Evolutionary conservation across 1,140 invertebrate species (phyloP).

Genomic region (Drosophila santomea): DNA sequence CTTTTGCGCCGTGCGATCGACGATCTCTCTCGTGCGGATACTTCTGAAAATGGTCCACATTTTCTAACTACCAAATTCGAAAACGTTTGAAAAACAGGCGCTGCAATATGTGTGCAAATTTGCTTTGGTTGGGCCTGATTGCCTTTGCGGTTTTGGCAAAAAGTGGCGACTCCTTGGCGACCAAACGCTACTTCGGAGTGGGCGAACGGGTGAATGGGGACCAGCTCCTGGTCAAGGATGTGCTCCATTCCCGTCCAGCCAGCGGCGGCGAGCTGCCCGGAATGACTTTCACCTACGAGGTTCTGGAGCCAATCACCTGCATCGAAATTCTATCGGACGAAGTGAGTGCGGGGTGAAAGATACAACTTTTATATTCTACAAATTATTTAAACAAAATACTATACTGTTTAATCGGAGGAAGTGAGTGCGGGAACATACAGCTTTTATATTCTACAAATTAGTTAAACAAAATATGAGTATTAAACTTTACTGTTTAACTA

Average conservation of each 20-base stretch:
- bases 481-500: too few relatives aligned
- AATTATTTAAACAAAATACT: too few relatives aligned
- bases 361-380: too few relatives aligned
- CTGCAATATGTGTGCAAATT: slow-evolving; percentile 45
- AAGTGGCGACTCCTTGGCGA: slow-evolving; percentile 18
- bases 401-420: slow-evolving; percentile 49
- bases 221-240: slow-evolving; percentile 73
- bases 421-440: slow-evolving; percentile 45
- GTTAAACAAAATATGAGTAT: too few relatives aligned
- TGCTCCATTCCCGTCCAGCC: slow-evolving; percentile 57
- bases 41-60: slow-evolving; percentile 37
- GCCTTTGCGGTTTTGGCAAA: slow-evolving; percentile 23
- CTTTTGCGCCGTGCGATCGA: slow-evolving; percentile 64
- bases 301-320: slow-evolving; percentile 71
- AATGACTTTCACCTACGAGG: slow-evolving; percentile 67
- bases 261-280: slow-evolving; percentile 42
- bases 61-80: slow-evolving; percentile 10
- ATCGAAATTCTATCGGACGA: slow-evolving; percentile 71
- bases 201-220: slow-evolving; percentile 59
- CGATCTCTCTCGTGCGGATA: slow-evolving; percentile 18
- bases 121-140: slow-evolving; percentile 27
- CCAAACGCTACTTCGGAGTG: slow-evolving; percentile 55
- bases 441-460: too few relatives aligned
- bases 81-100: background rate
- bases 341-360: slow-evolving; percentile 48